phyloP scores from a whole-genome alignment of 2,888 invertebrate species.

The Mallateleia sp. region DNA sequence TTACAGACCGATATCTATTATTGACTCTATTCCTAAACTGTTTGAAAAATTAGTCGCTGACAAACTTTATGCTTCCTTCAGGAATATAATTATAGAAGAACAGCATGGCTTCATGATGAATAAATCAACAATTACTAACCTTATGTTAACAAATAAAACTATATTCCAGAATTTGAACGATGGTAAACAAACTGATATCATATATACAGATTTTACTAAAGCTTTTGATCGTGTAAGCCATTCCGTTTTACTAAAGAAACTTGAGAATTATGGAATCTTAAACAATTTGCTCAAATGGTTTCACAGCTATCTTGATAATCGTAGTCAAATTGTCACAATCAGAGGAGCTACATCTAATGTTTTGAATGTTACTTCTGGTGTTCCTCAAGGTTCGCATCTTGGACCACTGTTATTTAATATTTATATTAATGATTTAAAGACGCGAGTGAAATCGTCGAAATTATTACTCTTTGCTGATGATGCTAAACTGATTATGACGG shows the following conservation, averaged over 20 bases:
- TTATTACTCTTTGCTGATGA: neutral
- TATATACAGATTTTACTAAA: neutral
- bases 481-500: neutral
- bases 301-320: too few species aligned
- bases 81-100: neutral
- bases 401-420: neutral
- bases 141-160: neutral
- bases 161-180: neutral
- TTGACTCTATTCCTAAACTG: neutral
- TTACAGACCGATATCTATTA: neutral
- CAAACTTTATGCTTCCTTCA: neutral
- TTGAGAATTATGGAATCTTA: too few species aligned
- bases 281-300: too few species aligned
- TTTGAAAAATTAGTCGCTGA: neutral
- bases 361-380: too few species aligned
- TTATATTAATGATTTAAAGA: neutral
- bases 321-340: too few species aligned
- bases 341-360: too few species aligned
- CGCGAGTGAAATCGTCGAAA: neutral
- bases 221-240: neutral
- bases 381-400: neutral
- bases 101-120: neutral
- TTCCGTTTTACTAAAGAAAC: neutral
- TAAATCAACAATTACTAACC: neutral
- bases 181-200: neutral